Percentiles rank a stretch among this genome's conserved stretches.
Evolutionary conservation across 2,113 vertebrate genomes (phyloP).

Genomic region (Raphicerus campestris): DNA sequence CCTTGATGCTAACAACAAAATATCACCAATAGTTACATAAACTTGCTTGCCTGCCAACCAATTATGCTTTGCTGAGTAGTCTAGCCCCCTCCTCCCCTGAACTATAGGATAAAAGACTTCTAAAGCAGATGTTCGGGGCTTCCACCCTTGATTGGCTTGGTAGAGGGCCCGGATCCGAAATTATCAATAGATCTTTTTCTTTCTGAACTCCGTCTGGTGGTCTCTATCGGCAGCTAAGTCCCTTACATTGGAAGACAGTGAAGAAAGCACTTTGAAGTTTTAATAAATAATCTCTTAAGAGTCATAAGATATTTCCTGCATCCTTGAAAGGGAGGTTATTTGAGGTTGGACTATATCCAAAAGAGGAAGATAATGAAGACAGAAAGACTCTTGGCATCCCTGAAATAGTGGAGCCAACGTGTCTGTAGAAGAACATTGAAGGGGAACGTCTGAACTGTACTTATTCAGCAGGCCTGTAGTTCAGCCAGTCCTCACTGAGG

Average conservation of each 20-base stretch:
- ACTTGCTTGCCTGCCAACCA: too few species aligned
- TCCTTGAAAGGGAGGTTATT: not conserved
- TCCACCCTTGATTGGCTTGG: too few species aligned
- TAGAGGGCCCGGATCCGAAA: too few species aligned
- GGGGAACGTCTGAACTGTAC: not conserved
- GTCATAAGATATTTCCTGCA: not conserved
- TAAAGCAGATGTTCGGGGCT: too few species aligned
- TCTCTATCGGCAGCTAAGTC: too few species aligned
- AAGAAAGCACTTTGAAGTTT: not conserved
- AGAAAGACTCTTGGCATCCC: not conserved
- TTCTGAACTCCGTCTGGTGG: too few species aligned
- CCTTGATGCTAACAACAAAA: too few species aligned
- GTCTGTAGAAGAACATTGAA: not conserved
- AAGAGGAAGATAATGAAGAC: conserved; percentile 34
- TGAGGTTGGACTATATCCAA: conserved; percentile 7
- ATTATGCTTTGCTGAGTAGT: too few species aligned
- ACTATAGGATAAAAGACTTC: too few species aligned
- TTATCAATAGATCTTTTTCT: too few species aligned
- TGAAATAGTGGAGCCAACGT: not conserved
- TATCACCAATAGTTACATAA: too few species aligned
- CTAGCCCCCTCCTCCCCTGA: too few species aligned
- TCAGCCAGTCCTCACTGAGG: not conserved
- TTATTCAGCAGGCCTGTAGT: not conserved
- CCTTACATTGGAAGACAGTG: conserved; percentile 29
- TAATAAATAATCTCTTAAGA: conserved; percentile 20